Percentiles rank a stretch among this genome's conserved stretches.
phyloP scores from a whole-genome alignment of 2,888 invertebrate species.

The Parapristionchus giblindavisi region DNA sequence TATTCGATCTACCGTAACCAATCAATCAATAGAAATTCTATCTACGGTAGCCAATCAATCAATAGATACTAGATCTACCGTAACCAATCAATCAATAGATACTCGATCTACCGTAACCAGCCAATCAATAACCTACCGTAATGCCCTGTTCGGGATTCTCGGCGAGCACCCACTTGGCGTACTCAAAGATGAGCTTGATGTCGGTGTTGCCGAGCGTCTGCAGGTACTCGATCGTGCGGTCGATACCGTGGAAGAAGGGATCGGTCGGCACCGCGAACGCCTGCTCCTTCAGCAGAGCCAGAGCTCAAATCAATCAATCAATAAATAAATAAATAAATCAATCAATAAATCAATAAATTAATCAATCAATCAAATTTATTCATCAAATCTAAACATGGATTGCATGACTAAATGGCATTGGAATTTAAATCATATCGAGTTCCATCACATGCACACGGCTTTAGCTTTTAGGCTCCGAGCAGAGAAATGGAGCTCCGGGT shows the following conservation, averaged over 20 bases:
- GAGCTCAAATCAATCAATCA: conserved; percentile 74
- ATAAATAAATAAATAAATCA: background rate
- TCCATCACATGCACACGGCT: no score
- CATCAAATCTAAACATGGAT: no score
- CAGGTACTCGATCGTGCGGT: conserved; percentile 72
- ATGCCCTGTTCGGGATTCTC: conserved; percentile 83
- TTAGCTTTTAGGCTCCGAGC: no score
- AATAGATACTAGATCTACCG: no score
- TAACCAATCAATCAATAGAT: no score
- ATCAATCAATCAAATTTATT: background rate
- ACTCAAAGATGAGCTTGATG: conserved; percentile 88
- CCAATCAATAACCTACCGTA: conserved; percentile 71
- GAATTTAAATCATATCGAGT: no score
- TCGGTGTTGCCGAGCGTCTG: conserved; percentile 86
- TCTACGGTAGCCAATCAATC: no score
- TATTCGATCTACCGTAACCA: no score
- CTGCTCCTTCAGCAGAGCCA: conserved; percentile 84
- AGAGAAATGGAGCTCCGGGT: no score
- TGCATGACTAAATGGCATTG: no score
- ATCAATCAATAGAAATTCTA: no score
- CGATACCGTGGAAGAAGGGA: conserved; percentile 74
- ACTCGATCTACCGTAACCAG: no score
- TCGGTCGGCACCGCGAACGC: conserved; percentile 78
- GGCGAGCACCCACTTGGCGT: conserved; percentile 87
- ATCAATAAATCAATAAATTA: background rate